Base-by-base conservation (phyloP, 1,140 invertebrate species). In the Mercenaria mercenaria region DNA sequence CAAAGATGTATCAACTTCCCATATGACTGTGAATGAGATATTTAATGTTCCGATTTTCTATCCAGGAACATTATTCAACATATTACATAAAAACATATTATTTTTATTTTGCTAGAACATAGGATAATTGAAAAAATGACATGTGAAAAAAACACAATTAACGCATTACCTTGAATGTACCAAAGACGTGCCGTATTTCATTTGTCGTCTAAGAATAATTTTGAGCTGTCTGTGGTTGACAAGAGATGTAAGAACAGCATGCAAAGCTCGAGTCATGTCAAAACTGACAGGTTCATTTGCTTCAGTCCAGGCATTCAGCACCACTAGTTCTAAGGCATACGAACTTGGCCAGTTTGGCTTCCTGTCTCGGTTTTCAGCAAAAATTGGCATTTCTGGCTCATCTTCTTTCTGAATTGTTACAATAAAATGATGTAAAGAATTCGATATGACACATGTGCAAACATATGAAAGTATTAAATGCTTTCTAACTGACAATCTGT, bases 341-440 rank as follows among this genome's bases (percentile, higher is more conserved):
- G 84, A 86, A 59, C 69, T 86, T 20, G 84, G 84, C 82, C 82
- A 84, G 39, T 69, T 72, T 18, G 59, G 34, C 34, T 72, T 69
- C 15, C 47, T 43, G 29, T 6, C 0, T n/a, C 52, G 18, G 23
- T 39, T 56, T 20, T 59, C 56, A 13, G 50, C 77, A n/a, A 81
- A 81, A 23, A 34, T 61, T 41, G 50, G 77, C 77, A 56, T 81
- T 61, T 61, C 77, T 0, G 50, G 1, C 34, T 81, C 77, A 15
- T 15, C 8, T 18, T 56, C 32, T 2, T 47, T 37, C 69, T 74
- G n/a, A 47, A 34, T n/a, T 61, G 59, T 47, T 47, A 10, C 18
- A 18, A 47, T 10, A 47, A 47, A 47, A 47, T n/a, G n/a, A n/a
- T n/a, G n/a, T n/a, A n/a, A n/a, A n/a, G n/a, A n/a, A n/a, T n/a